Conservation (phyloP, 2,888 invertebrate species). For the Eutolmus rufibarbis region DNA sequence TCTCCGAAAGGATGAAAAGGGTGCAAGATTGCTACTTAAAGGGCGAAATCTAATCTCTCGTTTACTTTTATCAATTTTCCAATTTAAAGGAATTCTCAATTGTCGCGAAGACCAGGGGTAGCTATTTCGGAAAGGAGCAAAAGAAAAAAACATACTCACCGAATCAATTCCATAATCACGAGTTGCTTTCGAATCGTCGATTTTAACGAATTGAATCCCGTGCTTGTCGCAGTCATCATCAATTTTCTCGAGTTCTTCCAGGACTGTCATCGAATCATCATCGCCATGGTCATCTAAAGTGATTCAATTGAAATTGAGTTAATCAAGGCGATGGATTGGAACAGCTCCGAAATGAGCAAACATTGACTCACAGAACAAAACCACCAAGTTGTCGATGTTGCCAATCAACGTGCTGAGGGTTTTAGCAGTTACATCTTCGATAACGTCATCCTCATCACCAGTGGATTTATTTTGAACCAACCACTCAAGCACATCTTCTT, state of each 20-base stretch:
- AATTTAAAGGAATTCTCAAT: not conserved
- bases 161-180: conserved; percentile 84
- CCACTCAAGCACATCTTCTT: conserved; percentile 94
- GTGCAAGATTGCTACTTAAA: not conserved
- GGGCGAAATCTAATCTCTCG: not conserved
- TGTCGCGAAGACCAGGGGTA: not conserved
- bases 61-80: not conserved
- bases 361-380: conserved; percentile 82
- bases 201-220: conserved; percentile 92
- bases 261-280: conserved; percentile 84
- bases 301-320: not conserved
- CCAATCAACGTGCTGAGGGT: conserved; percentile 86
- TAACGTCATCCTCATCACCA: conserved; percentile 91
- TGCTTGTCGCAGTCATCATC: conserved; percentile 93
- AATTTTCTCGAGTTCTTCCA: conserved; percentile 88
- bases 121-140: not conserved
- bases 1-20: not conserved
- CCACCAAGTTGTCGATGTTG: conserved; percentile 90
- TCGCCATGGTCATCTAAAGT: conserved; percentile 86
- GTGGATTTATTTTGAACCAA: conserved; percentile 91
- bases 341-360: not conserved
- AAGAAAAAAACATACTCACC: conserved; percentile 54
- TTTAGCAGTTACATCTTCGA: conserved; percentile 92
- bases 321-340: not conserved
- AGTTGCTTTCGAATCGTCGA: conserved; percentile 85